These are phyloP conservation scores for Marmota monax DNA, from an alignment of 2,113 vertebrate species.

Conservation along the genomic window DNA sequence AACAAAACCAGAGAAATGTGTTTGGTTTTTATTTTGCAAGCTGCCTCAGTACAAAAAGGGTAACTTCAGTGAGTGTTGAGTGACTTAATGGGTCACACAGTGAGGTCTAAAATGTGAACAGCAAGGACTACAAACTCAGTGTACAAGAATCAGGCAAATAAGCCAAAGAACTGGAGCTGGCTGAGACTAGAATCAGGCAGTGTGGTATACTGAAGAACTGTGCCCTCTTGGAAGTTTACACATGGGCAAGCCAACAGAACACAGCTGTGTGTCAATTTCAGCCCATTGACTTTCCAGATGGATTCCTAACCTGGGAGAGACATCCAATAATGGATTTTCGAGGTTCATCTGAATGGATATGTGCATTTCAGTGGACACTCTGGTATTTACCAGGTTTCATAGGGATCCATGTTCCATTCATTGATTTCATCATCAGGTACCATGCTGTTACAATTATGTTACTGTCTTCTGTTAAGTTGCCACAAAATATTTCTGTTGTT, in stretches of 20 bases:
- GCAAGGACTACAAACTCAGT: neutral
- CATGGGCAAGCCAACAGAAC: neutral
- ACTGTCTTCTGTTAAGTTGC: conserved; percentile 59
- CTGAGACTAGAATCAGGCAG: neutral
- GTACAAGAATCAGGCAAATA: neutral
- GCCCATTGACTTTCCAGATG: neutral
- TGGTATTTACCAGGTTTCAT: neutral
- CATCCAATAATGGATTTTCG: neutral
- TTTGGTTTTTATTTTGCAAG: neutral
- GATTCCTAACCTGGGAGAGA: neutral
- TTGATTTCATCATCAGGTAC: conserved; percentile 82
- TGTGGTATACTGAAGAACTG: neutral
- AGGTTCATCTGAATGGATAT: neutral
- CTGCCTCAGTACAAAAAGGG: neutral
- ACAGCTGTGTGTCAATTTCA: neutral
- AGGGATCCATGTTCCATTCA: conserved; percentile 55
- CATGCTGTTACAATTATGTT: conserved; percentile 82
- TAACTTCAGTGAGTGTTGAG: neutral
- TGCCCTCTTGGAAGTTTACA: neutral
- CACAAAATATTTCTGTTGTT: conserved; percentile 14
- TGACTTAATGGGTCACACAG: neutral
- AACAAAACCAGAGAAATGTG: neutral
- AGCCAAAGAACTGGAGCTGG: neutral
- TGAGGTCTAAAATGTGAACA: neutral
- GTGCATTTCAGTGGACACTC: neutral